Evolutionary conservation across 2,888 invertebrate species (phyloP), one percentile per base, ranked within the genome.

Genomic region (Rhagium mordax): DNA sequence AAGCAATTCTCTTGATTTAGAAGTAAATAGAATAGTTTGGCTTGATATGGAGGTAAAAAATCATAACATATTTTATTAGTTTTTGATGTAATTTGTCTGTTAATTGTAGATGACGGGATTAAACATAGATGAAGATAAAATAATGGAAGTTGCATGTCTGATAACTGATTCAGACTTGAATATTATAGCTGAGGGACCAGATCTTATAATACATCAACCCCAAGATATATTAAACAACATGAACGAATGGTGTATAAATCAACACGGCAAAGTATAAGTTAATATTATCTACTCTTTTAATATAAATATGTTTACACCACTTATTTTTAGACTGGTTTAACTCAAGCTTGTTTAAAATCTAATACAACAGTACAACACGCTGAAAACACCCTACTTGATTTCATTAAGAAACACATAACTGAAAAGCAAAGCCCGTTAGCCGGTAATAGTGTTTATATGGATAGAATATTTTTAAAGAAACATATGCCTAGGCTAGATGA

Each of bases 121-220:
- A 15, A 91, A 98, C 85, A 85, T 94, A 60, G 89, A 93, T 0
- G 92, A 88, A 65, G 94, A 96, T 83, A 91, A 93, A 76, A 95
- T 99, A 67, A 87, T 99, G 83, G 98, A 99, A 90, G 91, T 98
- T 69, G 95, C 97, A 0, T 96, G 96, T 85, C 85, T 98, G 29
- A 90, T 99, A 68, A 98, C 98, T 0, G 96, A 98, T 85, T 89
- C 90, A 10, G 85, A 96, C 66, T 88, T 98, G 15, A 93, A 95
- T 80, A 85, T 95, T 7, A 87, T 96, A 47, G 95, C 94, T 2
- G 92, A 92, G 84, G 94, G 94, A 5, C 95, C 95, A 0, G 89
- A 93, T 81, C 86, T 97, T 55, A 89, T 96, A 1, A 93, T 99
- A 78, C 90, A 96, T 82, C 96, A 97, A 80, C 89, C 95, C 0